Evolutionary conservation across 2,797 vertebrate genomes (phyloP), one percentile per base, ranked within the genome.

Genomic region (Sebastes nivosus): DNA sequence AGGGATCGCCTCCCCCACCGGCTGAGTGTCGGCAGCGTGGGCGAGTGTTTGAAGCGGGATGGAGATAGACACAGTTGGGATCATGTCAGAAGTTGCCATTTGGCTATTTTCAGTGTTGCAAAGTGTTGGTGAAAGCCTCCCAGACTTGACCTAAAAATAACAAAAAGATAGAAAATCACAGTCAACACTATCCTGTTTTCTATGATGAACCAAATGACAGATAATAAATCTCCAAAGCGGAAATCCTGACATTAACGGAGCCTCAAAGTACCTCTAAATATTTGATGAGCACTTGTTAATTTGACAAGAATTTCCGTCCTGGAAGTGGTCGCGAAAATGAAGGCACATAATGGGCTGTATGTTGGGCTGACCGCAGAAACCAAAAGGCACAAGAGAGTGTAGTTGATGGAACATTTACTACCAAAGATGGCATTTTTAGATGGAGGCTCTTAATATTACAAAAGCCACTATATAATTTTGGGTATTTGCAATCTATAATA

Each of bases 21-120:
- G 86, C 87, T 82, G 79, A 72, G 81, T 30, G 72, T 91, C 81
- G 57, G 66, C 80, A 29, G 79, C 29, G 88, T 88, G 86, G 91
- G 89, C n/a, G 91, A 94, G 77, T 42, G 90, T 85, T 87, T 93
- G 85, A 79, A 94, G 92, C 63, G 93, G 93, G 74, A 94, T 89
- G 74, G 92, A 93, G 89, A 93, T 60, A 82, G 93, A 94, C 86
- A 95, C 92, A 63, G 88, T 94, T 67, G 89, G 86, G 84, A 94
- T 82, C 78, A 34, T 69, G 86, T 92, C 91, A 77, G 87, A 71
- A 77, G 89, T 80, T 54, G 70, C 79, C 64, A 79, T 72, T 81
- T 84, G 87, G 75, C 75, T 82, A 77, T 88, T 93, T 85, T 89
- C 90, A 73, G 68, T 25, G 55, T 74, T 88, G 89, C 84, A 88